Evolutionary conservation across 2,113 vertebrate genomes (phyloP), one percentile per base, ranked within the genome.

Genomic region (Siphamia tubifer): DNA sequence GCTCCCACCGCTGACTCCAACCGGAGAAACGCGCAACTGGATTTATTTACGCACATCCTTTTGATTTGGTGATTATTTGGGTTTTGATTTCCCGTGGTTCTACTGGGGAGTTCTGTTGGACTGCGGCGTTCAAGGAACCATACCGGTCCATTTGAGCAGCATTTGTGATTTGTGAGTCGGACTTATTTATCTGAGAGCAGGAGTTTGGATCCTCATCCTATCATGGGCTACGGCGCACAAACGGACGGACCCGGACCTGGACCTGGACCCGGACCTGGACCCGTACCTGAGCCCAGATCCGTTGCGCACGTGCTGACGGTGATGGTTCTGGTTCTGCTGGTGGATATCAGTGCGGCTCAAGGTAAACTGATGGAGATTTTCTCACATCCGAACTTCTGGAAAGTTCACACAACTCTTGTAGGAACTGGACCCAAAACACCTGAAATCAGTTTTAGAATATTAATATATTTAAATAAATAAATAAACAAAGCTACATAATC

Each of bases 161-260:
- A 15, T 66, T 61, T 51, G 36, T n/a, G 65, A 61, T n/a, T n/a
- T n/a, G 55, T 21, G 68, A 79, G 60, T 67, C 66, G 70, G 71
- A 82, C 87, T 86, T 69, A n/a, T n/a, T n/a, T n/a, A 47, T 68
- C 76, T 77, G 45, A 43, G 73, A 54, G 73, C 77, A n/a, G 78
- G 66, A 86, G 78, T 88, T 86, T 72, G 63, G 83, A 69, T 87
- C 86, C 83, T 79, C 84, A 69, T 75, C 85, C 96, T 97, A 69
- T 75, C 85, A 96, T 97, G 95, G 91, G 94, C 79, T 88, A 89
- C 83, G 93, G 94, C 57, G 87, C 91, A 78, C 90, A 90, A 52
- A 93, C 93, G 70, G 94, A 91, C 73, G 84, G 88, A 82, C 92
- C 91, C 62, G 90, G 92, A 74, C n/a, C n/a, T n/a, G n/a, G n/a